Percentiles rank a stretch among this genome's conserved stretches.
Evolutionary conservation across 2,113 vertebrate species (phyloP).

Genomic region (Xerus inauris): DNA sequence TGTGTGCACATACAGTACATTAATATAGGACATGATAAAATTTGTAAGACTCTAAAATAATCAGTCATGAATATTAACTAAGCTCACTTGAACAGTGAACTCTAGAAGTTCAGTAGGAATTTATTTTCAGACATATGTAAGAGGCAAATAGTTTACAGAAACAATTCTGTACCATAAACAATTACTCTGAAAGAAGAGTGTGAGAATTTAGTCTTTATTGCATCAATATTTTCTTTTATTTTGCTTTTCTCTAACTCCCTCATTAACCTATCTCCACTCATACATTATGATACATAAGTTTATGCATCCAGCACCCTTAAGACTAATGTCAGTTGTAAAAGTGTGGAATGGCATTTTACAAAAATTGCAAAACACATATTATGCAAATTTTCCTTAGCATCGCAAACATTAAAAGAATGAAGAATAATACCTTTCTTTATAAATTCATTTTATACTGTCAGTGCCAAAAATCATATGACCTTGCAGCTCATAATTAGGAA

Average conservation of each 20-base stretch:
- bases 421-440: slow-evolving; percentile 55
- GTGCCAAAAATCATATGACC: slow-evolving; percentile 65
- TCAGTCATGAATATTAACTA: slow-evolving; percentile 63
- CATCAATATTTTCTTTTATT: slow-evolving; percentile 67
- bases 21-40: slow-evolving; percentile 31
- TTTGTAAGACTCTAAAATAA: slow-evolving; percentile 52
- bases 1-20: neutral
- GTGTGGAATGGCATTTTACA: slow-evolving; percentile 60
- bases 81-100: slow-evolving; percentile 39
- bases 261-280: slow-evolving; percentile 45
- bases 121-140: slow-evolving; percentile 56
- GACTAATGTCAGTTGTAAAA: slow-evolving; percentile 71
- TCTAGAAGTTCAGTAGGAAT: slow-evolving; percentile 46
- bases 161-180: slow-evolving; percentile 46
- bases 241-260: slow-evolving; percentile 41
- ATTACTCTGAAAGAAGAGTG: slow-evolving; percentile 54
- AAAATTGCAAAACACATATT: slow-evolving; percentile 72
- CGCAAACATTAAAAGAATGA: slow-evolving; percentile 72
- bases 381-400: slow-evolving; percentile 68
- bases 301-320: slow-evolving; percentile 54
- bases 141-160: slow-evolving; percentile 51
- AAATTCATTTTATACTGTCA: slow-evolving; percentile 68
- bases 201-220: slow-evolving; percentile 64
- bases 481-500: slow-evolving; percentile 64
- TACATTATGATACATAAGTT: slow-evolving; percentile 45